Evolutionary conservation across 37 sponge, comb jelly and placozoan genomes (phyloP).

Genomic region (Haliclona indistincta): DNA sequence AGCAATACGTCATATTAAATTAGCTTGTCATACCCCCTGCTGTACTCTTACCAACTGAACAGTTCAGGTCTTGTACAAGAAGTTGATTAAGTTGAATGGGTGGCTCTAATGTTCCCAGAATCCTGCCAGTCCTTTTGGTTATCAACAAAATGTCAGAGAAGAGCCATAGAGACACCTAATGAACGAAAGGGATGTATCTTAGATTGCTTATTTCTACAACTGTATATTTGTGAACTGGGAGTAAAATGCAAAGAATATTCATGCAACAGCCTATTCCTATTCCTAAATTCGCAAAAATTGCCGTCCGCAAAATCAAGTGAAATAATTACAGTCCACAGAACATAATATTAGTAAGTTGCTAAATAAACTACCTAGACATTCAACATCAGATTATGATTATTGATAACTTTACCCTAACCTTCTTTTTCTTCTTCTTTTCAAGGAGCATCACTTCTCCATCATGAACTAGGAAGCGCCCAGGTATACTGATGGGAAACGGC

Average conservation of each 20-base stretch:
- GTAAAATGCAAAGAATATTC: too few species aligned
- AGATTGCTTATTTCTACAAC: too few species aligned
- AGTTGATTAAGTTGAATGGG: conserved; percentile 41
- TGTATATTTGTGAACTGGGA: too few species aligned
- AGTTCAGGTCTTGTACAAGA: conserved; percentile 53
- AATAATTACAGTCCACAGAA: too few species aligned
- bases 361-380: too few species aligned
- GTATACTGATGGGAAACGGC: conserved; percentile 26
- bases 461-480: conserved; percentile 52
- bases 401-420: conserved; percentile 8
- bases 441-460: conserved; percentile 58
- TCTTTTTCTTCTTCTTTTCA: conserved; percentile 56
- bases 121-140: conserved; percentile 32
- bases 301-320: neutral
- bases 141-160: conserved; percentile 74
- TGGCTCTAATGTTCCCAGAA: conserved; percentile 36
- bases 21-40: too few species aligned
- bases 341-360: too few species aligned
- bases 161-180: conserved; percentile 52
- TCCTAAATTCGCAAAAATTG: neutral
- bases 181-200: too few species aligned
- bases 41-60: conserved; percentile 38
- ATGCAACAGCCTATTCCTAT: too few species aligned
- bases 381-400: too few species aligned
- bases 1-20: too few species aligned